Conservation (phyloP, 1,140 invertebrate species). For the Potamilus streckersoni region DNA sequence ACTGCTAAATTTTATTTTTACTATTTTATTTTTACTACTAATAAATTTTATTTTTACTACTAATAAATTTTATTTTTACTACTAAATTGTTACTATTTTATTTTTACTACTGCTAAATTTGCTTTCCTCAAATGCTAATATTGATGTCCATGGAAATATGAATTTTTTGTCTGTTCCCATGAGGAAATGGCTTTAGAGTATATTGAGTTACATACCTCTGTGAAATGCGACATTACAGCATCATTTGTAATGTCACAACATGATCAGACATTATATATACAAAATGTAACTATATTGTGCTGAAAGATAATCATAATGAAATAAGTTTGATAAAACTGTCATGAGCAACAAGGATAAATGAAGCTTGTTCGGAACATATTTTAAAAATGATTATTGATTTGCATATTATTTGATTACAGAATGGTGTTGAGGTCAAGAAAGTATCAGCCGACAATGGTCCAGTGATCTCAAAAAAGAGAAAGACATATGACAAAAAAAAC, state of each 20-base stretch:
- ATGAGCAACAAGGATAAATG: too few species aligned
- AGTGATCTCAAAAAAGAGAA: constrained; percentile 19
- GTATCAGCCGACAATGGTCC: constrained; percentile 42
- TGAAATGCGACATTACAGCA: neutral
- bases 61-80: too few species aligned
- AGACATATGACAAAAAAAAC: constrained; percentile 35
- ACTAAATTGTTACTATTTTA: too few species aligned
- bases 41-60: too few species aligned
- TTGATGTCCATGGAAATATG: too few species aligned
- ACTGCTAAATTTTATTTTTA: too few species aligned
- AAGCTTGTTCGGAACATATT: constrained; percentile 12
- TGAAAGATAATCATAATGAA: neutral
- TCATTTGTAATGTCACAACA: neutral
- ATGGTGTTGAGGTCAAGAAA: constrained; percentile 67
- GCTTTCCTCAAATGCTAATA: too few species aligned
- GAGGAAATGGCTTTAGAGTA: neutral
- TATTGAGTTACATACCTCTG: neutral
- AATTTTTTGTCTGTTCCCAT: neutral
- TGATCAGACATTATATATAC: neutral
- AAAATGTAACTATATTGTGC: neutral
- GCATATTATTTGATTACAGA: constrained; percentile 62
- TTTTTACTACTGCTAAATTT: too few species aligned
- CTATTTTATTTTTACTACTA: too few species aligned
- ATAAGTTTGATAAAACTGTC: neutral
- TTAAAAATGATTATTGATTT: constrained; percentile 56